A percentile compares a stretch with the other conserved stretches of the same genome.
phyloP scores from a whole-genome alignment of 2,888 invertebrate genomes.

The Hydroisotoma schaefferi region DNA sequence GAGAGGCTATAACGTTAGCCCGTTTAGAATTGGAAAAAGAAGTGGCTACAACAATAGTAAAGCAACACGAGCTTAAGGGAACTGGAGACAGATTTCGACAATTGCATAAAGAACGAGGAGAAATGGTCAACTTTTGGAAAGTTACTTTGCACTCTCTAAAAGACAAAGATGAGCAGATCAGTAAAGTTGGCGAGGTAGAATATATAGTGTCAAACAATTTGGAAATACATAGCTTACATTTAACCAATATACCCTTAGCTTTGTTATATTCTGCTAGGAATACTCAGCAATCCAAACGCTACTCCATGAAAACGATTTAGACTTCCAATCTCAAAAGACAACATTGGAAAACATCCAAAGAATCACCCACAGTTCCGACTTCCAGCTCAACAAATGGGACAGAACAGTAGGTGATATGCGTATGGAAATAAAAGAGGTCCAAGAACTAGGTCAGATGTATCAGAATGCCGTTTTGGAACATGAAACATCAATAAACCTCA shows the following conservation, averaged over 20 bases:
- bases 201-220: background rate
- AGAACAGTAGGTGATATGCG: background rate
- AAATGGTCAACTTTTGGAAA: constrained; percentile 42
- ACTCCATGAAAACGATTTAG: background rate
- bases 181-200: constrained; percentile 33
- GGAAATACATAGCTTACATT: background rate
- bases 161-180: constrained; percentile 38
- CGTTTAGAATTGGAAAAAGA: constrained; percentile 21
- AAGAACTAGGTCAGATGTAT: background rate
- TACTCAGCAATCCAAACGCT: background rate
- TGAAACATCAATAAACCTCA: background rate
- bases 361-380: background rate
- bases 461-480: background rate
- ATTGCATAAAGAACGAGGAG: constrained; percentile 36
- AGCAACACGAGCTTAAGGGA: constrained; percentile 35
- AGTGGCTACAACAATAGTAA: constrained; percentile 21
- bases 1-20: constrained; percentile 21
- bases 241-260: background rate
- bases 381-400: constrained; percentile 6
- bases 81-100: constrained; percentile 35
- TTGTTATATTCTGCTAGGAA: background rate
- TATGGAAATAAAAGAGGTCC: background rate
- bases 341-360: background rate
- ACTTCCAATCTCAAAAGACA: background rate
- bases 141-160: constrained; percentile 34